Percentiles rank a stretch among this genome's conserved stretches.
phyloP scores from a whole-genome alignment of 1,140 invertebrate genomes.

The Aphelenchoides avenae region DNA sequence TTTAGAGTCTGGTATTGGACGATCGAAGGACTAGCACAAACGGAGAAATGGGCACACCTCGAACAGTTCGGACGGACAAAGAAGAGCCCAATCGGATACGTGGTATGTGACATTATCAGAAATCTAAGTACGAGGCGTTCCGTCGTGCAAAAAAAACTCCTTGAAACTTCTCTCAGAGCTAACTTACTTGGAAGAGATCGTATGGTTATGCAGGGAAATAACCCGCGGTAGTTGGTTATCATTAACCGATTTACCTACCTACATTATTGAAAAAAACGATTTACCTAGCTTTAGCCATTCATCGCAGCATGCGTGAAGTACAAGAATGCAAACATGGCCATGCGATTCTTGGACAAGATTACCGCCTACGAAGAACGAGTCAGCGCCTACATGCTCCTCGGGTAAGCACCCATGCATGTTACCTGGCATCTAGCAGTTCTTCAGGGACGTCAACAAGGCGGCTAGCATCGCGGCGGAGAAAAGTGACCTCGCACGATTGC shows the following conservation, averaged over 20 bases:
- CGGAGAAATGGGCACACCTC: constrained; percentile 27
- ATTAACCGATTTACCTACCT: too few relatives aligned
- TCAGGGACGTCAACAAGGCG: constrained; percentile 24
- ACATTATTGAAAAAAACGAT: too few relatives aligned
- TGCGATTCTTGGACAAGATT: constrained; percentile 21
- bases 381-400: constrained; percentile 16
- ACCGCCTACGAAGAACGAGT: constrained; percentile 24
- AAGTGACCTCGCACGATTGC: constrained; percentile 13
- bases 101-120: constrained; percentile 7
- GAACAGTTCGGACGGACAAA: constrained; percentile 23
- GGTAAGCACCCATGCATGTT: background rate
- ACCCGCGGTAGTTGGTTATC: too few relatives aligned
- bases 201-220: too few relatives aligned
- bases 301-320: constrained; percentile 13
- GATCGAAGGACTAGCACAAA: constrained; percentile 14
- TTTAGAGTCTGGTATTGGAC: constrained; percentile 19
- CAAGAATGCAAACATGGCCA: constrained; percentile 22
- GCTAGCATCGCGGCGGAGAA: constrained; percentile 22
- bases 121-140: too few relatives aligned
- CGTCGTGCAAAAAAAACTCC: too few relatives aligned
- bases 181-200: too few relatives aligned
- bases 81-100: constrained; percentile 23
- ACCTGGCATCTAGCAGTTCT: background rate
- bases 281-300: constrained; percentile 26
- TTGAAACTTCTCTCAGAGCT: too few relatives aligned